A percentile compares a stretch with the other conserved stretches of the same genome.
These are phyloP conservation scores for Sclerodermus sp. DNA, from an alignment of 2,888 invertebrate genomes.

Conservation along the genomic window DNA sequence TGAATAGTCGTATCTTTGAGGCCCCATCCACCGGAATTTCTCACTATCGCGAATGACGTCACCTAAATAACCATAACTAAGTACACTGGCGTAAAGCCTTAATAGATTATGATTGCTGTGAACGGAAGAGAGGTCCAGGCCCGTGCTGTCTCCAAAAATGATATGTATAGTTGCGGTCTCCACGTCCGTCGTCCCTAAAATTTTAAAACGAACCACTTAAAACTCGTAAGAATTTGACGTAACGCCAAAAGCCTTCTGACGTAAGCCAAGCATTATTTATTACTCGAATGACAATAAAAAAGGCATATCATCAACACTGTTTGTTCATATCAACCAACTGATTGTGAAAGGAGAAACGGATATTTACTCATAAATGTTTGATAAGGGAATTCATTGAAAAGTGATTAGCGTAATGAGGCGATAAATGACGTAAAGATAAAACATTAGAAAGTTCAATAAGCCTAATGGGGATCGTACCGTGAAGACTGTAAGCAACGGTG, in stretches of 20 bases:
- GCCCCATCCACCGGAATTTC: conserved; percentile 83
- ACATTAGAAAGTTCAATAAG: no score
- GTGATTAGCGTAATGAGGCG: no score
- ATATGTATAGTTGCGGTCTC: conserved; percentile 81
- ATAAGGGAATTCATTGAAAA: no score
- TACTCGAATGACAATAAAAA: no score
- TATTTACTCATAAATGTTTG: no score
- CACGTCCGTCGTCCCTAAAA: conserved; percentile 69
- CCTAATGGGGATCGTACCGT: conserved; percentile 62
- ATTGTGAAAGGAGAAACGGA: no score
- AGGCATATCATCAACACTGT: no score
- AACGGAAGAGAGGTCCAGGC: conserved; percentile 77
- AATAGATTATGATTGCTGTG: conserved; percentile 65
- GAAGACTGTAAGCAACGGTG: conserved; percentile 76
- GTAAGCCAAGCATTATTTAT: not conserved
- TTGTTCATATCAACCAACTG: no score
- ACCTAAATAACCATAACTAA: conserved; percentile 85
- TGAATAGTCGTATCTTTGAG: conserved; percentile 75
- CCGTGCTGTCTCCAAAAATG: conserved; percentile 73
- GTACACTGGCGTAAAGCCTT: conserved; percentile 73
- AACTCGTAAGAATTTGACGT: no score
- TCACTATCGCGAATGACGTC: conserved; percentile 81
- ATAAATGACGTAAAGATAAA: no score
- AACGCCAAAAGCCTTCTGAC: no score
- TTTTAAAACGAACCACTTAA: no score